A percentile compares a stretch with the other conserved stretches of the same genome.
phyloP scores from a whole-genome alignment of 2,797 vertebrate genomes.

The Yasuhikotakia modesta region DNA sequence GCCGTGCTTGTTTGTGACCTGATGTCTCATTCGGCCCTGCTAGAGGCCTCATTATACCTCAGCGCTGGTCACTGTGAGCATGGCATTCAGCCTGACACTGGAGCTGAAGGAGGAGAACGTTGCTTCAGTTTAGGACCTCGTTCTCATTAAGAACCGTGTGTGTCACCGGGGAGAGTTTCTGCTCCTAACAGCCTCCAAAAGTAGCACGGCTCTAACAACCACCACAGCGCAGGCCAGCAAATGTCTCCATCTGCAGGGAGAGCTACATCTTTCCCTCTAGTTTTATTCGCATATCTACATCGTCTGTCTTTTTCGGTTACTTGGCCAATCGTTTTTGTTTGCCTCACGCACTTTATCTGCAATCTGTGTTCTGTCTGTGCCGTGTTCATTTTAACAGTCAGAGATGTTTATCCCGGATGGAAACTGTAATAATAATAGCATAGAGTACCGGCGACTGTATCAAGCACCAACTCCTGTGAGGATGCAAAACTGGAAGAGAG shows the following conservation, averaged over 20 bases:
- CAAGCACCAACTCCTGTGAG: slow-evolving; percentile 16
- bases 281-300: slow-evolving; percentile 10
- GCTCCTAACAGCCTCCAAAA: slow-evolving; percentile 41
- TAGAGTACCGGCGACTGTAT: slow-evolving; percentile 18
- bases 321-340: background rate
- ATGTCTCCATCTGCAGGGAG: slow-evolving; percentile 45
- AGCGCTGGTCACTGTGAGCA: slow-evolving; percentile 32
- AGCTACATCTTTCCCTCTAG: slow-evolving; percentile 24
- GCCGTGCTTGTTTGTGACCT: slow-evolving; percentile 49
- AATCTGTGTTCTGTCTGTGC: background rate
- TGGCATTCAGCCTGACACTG: slow-evolving; percentile 45
- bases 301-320: background rate
- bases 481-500: slow-evolving; percentile 12
- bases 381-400: slow-evolving; percentile 20
- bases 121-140: slow-evolving; percentile 39
- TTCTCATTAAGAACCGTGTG: slow-evolving; percentile 56
- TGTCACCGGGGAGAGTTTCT: slow-evolving; percentile 45
- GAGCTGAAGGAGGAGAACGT: slow-evolving; percentile 29
- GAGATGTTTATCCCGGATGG: slow-evolving; percentile 25
- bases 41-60: slow-evolving; percentile 52
- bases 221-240: slow-evolving; percentile 14
- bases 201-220: slow-evolving; percentile 29
- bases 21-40: slow-evolving; percentile 45
- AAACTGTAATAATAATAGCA: slow-evolving; percentile 21
- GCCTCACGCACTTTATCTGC: background rate